These are phyloP conservation scores for Drosophila emarginata DNA, from an alignment of 2,888 invertebrate species.

Conservation along the genomic window DNA sequence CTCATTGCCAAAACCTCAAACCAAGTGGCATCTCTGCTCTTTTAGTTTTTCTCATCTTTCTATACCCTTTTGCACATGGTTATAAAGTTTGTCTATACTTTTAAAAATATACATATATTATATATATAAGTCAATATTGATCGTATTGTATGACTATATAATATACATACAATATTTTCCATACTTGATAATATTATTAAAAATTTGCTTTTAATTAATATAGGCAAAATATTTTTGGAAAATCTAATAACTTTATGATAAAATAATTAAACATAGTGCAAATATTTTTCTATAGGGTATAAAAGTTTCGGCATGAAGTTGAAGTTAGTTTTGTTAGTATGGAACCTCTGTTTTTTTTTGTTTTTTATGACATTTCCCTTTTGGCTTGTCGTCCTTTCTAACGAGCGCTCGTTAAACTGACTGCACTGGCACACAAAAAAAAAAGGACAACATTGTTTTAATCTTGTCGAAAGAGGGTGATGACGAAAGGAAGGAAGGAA, in stretches of 20 bases:
- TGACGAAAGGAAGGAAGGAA: background rate
- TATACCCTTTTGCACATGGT: background rate
- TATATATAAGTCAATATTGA: no score
- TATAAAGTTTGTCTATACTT: no score
- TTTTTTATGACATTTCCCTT: constrained; percentile 66
- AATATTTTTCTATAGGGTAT: background rate
- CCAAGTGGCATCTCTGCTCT: constrained; percentile 6
- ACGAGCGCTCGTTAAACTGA: constrained; percentile 71
- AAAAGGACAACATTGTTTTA: constrained; percentile 60
- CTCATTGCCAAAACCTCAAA: constrained; percentile 1
- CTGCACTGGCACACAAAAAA: constrained; percentile 68
- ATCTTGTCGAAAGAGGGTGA: constrained; percentile 7
- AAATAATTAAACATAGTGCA: no score
- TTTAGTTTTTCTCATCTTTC: constrained; percentile 1
- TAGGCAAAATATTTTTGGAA: no score
- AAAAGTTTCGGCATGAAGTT: background rate
- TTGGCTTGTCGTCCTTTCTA: constrained; percentile 56
- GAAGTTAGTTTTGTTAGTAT: background rate
- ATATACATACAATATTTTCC: no score
- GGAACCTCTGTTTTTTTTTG: background rate
- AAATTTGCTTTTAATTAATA: no score
- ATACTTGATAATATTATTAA: no score
- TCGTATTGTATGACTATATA: no score
- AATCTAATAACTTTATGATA: no score
- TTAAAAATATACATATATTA: no score